Percentiles rank a stretch among this genome's conserved stretches.
Conservation (phyloP, 2,888 invertebrate genomes). For the Augiades crinisus region DNA sequence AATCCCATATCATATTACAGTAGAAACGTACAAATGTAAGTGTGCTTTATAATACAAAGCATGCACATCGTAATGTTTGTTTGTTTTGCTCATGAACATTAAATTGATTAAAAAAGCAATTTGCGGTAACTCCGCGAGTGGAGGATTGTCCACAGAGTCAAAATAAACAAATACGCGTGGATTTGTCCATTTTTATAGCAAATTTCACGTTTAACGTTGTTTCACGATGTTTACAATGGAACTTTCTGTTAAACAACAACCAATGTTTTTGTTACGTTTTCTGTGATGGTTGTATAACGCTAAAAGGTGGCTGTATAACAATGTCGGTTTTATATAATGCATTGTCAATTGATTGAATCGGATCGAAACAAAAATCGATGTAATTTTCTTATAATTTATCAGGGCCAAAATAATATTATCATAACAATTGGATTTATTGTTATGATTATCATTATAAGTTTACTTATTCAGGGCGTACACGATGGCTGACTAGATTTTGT, state of each 20-base stretch:
- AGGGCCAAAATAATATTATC: too few relatives aligned
- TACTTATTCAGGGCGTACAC: too few relatives aligned
- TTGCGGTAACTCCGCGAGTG: slow-evolving; percentile 12
- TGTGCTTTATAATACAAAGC: neutral
- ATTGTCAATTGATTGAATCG: too few relatives aligned
- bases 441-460: too few relatives aligned
- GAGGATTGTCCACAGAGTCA: slow-evolving; percentile 10
- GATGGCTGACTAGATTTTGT: too few relatives aligned
- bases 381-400: too few relatives aligned
- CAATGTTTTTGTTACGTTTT: neutral
- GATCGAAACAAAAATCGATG: too few relatives aligned
- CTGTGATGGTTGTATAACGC: neutral
- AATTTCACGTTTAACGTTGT: slow-evolving; percentile 11
- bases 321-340: too few relatives aligned
- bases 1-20: too few relatives aligned
- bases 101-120: slow-evolving; percentile 23
- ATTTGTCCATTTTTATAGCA: slow-evolving; percentile 20
- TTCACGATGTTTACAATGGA: slow-evolving; percentile 16
- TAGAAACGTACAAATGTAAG: too few relatives aligned
- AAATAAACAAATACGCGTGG: slow-evolving; percentile 13
- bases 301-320: too few relatives aligned
- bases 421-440: too few relatives aligned
- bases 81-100: slow-evolving; percentile 20
- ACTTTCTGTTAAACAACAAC: slow-evolving; percentile 8
- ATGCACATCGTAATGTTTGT: slow-evolving; percentile 3